These are phyloP conservation scores for Achlya flavicornis DNA, from an alignment of 2,888 invertebrate genomes.

Conservation along the genomic window DNA sequence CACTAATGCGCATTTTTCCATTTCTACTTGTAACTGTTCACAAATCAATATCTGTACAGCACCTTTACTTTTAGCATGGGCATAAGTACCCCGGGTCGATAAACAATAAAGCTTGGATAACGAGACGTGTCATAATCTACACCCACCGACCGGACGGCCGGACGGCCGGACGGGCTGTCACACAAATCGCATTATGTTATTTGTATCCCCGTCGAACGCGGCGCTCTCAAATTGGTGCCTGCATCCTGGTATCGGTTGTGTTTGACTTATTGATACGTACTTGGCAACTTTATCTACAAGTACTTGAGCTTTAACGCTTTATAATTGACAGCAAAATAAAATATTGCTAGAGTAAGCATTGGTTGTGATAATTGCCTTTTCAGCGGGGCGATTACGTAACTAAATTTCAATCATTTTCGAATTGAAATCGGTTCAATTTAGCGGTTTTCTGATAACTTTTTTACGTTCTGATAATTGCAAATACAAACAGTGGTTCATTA, in stretches of 20 bases:
- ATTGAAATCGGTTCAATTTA: too few relatives aligned
- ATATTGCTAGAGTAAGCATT: not conserved
- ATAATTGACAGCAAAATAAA: slow-evolving; percentile 5
- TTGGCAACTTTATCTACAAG: slow-evolving; percentile 29
- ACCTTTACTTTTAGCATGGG: slow-evolving; percentile 5
- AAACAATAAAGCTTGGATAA: slow-evolving; percentile 73
- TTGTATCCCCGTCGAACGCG: slow-evolving; percentile 51
- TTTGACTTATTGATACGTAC: slow-evolving; percentile 36
- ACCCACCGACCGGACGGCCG: slow-evolving; percentile 46
- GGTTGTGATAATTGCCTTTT: not conserved
- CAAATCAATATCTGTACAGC: not conserved
- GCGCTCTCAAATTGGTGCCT: slow-evolving; percentile 42
- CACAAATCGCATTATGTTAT: slow-evolving; percentile 72
- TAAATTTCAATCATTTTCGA: too few relatives aligned
- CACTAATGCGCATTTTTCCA: not conserved
- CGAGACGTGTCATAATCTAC: slow-evolving; percentile 73
- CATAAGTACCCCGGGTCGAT: slow-evolving; percentile 36
- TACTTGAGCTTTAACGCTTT: not conserved
- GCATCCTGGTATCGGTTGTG: slow-evolving; percentile 26
- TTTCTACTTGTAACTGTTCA: not conserved
- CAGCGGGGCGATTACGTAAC: too few relatives aligned
- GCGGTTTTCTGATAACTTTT: too few relatives aligned
- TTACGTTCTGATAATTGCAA: too few relatives aligned
- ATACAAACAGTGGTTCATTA: too few relatives aligned
- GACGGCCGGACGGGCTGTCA: slow-evolving; percentile 46